Evolutionary conservation across 92 coral and sea anemone genomes (phyloP), one percentile per base, ranked within the genome.

Genomic region (Heteractis magnifica): DNA sequence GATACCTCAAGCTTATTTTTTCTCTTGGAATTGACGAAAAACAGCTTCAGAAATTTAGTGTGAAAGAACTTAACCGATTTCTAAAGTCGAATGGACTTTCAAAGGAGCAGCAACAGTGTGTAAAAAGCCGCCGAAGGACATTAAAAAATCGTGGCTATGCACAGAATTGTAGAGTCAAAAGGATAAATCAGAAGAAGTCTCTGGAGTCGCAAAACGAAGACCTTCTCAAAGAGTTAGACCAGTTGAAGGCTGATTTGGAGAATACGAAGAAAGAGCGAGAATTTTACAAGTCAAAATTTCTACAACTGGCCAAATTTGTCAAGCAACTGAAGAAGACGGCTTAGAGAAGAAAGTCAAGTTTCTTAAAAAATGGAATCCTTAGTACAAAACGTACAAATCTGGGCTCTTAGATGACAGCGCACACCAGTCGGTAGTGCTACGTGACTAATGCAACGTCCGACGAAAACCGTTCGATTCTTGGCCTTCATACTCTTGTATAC

Each of bases 141-240:
- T 72, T 94, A 55, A 94, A 94, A 72, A 94, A 94, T 56, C 84
- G 98, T 13, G 92, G 98, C n/a, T 94, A 94, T 71, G 98, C 98
- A 0, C 98, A 94, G 73, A 90, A 85, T 16, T 94, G 95, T n/a
- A 80, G 98, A 50, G 79, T 91, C 55, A 90, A 90, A 77, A 75
- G 98, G 19, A 89, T 94, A 16, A 82, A 85, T 10, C 83, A 77
- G 10, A 94, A 91, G 73, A 88, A 89, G 52, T 52, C 74, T 49
- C 80, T 94, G 53, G 92, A 89, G 58, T 23, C 18, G 4, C 53
- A 78, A 8, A 91, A 90, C 62, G 65, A 56, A 19, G 72, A 71
- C 10, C 76, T 94, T 9, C 8, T 49, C 4, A 26, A 80, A 56
- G 95, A 91, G 73, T 65, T 94, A 11, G 87, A 82, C 52, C 56